Evolutionary conservation across 1,140 invertebrate species (phyloP), one percentile per base, ranked within the genome.

Genomic region (Ephestia elutella): DNA sequence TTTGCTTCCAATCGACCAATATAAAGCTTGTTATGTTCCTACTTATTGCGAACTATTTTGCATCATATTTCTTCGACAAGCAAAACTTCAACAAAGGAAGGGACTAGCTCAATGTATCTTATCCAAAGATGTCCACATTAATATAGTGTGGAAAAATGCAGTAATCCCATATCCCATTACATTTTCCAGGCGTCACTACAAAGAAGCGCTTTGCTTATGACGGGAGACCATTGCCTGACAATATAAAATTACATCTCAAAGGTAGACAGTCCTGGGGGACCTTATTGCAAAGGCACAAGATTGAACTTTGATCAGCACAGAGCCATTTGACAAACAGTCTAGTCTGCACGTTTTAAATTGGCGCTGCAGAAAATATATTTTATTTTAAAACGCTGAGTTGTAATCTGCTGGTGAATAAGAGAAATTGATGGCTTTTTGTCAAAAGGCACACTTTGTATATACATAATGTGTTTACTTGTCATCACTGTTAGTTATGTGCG

Each of bases 231-330:
- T 78, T 87, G 60, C 85, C 82, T 51, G 85, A 86, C 67, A 54
- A 78, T 60, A 86, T 87, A 68, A 82, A 83, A 63, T 86, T 87
- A 75, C 82, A 86, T 72, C 77, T 87, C 7, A 86, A 86, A 86
- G 85, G 85, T 87, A 84, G 70, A 50, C 49, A 9, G 21, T 35
- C 32, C 32, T n/a, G n/a, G n/a, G 38, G n/a, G 2, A 44, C 38
- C 38, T 15, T 44, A 44, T 44, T 44, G 38, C 38, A 17, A 44
- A 15, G 38, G 15, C 38, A 44, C 13, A 15, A 44, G 38, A 44
- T 44, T 17, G 13, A 4, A 17, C 15, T 2, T 44, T 3, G 38
- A 15, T 15, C n/a, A 44, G 38, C 38, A 44, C 38, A 44, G 30
- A 1, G 5, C 38, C 38, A 4, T 44, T 44, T 44, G 38, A 44